Evolutionary conservation across 2,888 invertebrate species (phyloP), one percentile per base, ranked within the genome.

Genomic region (Melieria crassipennis): DNA sequence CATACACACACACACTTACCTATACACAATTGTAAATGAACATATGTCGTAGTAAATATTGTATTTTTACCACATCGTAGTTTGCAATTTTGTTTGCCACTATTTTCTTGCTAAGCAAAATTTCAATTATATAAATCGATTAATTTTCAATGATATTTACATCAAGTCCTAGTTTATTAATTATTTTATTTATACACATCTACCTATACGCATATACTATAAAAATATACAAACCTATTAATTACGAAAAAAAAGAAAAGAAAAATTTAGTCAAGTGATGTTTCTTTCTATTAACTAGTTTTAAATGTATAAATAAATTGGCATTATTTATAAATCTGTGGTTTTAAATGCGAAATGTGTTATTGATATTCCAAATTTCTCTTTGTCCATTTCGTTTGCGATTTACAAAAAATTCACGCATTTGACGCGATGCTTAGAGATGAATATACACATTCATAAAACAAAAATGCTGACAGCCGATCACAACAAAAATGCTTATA

Each of bases 241-340:
- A 58, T 42, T 30, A 57, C 30, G 43, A 60, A 43, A 67, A n/a
- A 61, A 67, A 67, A 43, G 7, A 50, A 61, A 67, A 5, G 47
- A 30, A 47, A 30, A 45, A 50, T 60, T 67, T 67, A 67, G 67
- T 60, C 52, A 48, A 67, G n/a, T 60, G 47, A 63, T 62, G 9
- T 55, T 62, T 62, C 52, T 58, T 60, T 68, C 55, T 56, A 50
- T 69, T 13, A 47, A 57, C 48, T 61, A 65, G 62, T 68, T 71
- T 52, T 69, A 62, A 57, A 73, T 64, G 56, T 55, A 60, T 58
- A 50, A 69, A 73, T 57, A 69, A 71, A 73, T 73, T 73, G 71
- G 71, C 73, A 70, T 68, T 69, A 62, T n/a, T 45, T 43, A 30
- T 30, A 50, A 63, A 50, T 46, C 60, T 5, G 46, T 10, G n/a